A percentile compares a stretch with the other conserved stretches of the same genome.
These are phyloP conservation scores for Altica lythri DNA, from an alignment of 2,888 invertebrate species.

Conservation along the genomic window DNA sequence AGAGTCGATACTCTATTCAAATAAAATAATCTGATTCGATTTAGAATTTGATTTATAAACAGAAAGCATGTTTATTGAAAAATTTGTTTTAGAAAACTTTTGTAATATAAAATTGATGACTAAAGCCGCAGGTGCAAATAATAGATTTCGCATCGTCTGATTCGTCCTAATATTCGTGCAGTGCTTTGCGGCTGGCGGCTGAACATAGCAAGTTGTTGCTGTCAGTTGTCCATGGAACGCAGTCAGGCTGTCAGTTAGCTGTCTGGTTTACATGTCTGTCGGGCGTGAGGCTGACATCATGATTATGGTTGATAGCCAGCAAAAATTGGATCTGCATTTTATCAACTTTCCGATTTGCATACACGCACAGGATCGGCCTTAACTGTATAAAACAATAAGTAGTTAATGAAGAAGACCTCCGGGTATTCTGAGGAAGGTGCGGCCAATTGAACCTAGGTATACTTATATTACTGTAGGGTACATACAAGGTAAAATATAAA, in stretches of 20 bases:
- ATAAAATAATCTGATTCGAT: too few species aligned
- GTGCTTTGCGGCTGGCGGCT: conserved; percentile 48
- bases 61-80: too few species aligned
- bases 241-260: conserved; percentile 62
- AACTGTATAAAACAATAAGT: conserved; percentile 24
- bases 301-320: conserved; percentile 52
- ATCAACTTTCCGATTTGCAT: conserved; percentile 54
- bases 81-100: too few species aligned
- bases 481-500: too few species aligned
- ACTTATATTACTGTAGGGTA: too few species aligned
- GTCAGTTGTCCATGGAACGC: conserved; percentile 58
- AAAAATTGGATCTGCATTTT: conserved; percentile 56
- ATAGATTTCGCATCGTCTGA: conserved; percentile 21
- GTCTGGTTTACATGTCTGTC: conserved; percentile 60
- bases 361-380: conserved; percentile 36
- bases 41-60: too few species aligned
- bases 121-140: conserved; percentile 16
- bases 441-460: too few species aligned
- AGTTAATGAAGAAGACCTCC: not conserved
- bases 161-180: conserved; percentile 53
- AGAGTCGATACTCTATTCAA: too few species aligned
- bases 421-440: too few species aligned
- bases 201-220: conserved; percentile 57
- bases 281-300: conserved; percentile 51
- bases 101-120: not conserved